A percentile compares a stretch with the other conserved stretches of the same genome.
These are phyloP conservation scores for Myanophis thanlyinensis DNA, from an alignment of 2,113 vertebrate species.

Conservation along the genomic window DNA sequence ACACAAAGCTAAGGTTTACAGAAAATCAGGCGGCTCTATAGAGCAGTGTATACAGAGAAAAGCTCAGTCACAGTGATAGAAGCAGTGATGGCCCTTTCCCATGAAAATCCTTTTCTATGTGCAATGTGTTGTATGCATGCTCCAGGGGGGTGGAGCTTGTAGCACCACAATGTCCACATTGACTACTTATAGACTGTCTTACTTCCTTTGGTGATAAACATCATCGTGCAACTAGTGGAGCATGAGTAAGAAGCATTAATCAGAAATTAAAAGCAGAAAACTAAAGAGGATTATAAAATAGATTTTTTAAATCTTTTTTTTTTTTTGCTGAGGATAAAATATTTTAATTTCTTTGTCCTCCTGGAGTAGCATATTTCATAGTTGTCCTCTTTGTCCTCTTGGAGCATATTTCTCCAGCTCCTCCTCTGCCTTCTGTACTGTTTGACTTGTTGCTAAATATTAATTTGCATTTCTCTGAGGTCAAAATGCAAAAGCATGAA, in stretches of 20 bases:
- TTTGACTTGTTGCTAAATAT: conserved; percentile 11
- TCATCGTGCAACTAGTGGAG: neutral
- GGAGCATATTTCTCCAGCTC: neutral
- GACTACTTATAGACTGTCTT: neutral
- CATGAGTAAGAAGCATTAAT: neutral
- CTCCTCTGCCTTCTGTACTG: neutral
- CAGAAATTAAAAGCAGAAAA: neutral
- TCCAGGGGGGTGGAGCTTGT: neutral
- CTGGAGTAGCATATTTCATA: neutral
- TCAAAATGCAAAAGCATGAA: neutral
- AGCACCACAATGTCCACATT: neutral
- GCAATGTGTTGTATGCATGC: neutral
- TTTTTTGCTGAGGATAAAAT: neutral
- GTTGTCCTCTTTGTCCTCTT: neutral
- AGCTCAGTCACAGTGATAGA: neutral
- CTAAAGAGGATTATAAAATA: neutral
- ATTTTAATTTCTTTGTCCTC: neutral
- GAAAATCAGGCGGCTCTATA: neutral
- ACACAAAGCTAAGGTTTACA: neutral
- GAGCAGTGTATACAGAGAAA: neutral
- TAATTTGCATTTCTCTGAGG: neutral
- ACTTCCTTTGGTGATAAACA: neutral
- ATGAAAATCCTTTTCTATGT: neutral
- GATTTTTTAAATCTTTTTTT: neutral
- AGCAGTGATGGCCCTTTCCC: neutral